These are phyloP conservation scores for Melitaea cinxia DNA, from an alignment of 1,140 invertebrate genomes.

Conservation along the genomic window DNA sequence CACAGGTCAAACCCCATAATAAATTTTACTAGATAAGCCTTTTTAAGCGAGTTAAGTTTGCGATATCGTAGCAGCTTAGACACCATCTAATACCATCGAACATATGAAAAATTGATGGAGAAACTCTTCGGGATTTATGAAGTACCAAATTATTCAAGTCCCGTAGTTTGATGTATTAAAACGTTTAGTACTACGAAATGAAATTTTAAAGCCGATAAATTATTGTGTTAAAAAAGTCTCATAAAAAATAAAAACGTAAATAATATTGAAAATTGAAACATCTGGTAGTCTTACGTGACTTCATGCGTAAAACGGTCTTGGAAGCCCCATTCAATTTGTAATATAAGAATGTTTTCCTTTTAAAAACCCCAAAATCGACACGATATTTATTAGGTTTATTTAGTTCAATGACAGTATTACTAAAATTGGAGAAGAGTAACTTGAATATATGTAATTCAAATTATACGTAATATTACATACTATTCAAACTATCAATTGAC, in stretches of 20 bases:
- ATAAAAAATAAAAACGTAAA: not conserved
- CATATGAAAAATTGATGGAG: not conserved
- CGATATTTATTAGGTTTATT: not conserved
- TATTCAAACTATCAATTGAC: no score
- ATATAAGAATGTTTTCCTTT: not conserved
- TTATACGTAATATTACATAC: no score
- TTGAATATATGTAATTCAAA: no score
- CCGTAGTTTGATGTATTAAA: not conserved
- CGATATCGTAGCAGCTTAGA: not conserved
- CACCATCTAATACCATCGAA: not conserved
- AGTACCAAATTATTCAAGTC: not conserved
- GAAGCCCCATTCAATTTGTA: not conserved
- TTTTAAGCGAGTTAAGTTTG: slow-evolving; percentile 10
- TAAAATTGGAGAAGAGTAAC: no score
- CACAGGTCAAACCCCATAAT: slow-evolving; percentile 26
- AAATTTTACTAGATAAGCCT: slow-evolving; percentile 17
- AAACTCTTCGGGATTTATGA: slow-evolving; percentile 2
- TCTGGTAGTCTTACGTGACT: not conserved
- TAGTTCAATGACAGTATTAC: not conserved
- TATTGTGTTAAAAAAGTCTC: no score
- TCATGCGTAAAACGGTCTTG: not conserved
- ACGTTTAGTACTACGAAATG: not conserved
- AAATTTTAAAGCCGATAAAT: no score
- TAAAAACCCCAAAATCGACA: not conserved
- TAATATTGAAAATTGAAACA: not conserved